phyloP scores from a whole-genome alignment of 2,797 vertebrate species.

The Lepilemur septentrionalis region DNA sequence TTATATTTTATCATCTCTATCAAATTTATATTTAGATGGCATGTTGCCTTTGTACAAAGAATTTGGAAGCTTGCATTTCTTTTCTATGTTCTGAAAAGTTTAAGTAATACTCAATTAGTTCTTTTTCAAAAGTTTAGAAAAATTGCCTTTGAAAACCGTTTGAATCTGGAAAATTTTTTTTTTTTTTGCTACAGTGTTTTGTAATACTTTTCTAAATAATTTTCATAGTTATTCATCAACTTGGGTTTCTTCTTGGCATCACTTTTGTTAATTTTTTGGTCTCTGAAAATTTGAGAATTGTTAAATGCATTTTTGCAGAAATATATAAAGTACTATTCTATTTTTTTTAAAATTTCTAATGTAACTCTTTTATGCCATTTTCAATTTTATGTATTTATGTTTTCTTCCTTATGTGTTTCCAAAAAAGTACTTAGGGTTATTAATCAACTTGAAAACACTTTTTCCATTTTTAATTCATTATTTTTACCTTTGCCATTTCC shows the following conservation, averaged over 20 bases:
- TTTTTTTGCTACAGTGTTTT: background rate
- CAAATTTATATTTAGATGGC: background rate
- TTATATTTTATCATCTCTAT: background rate
- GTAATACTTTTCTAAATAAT: background rate
- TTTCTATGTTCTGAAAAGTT: background rate
- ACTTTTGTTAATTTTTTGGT: background rate
- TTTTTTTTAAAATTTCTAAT: background rate
- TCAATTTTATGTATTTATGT: background rate
- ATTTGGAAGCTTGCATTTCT: background rate
- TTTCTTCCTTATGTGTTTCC: background rate
- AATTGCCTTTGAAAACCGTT: constrained; percentile 1
- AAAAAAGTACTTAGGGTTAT: background rate
- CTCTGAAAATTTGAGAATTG: background rate
- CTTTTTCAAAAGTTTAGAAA: background rate
- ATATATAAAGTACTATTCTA: background rate
- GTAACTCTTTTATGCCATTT: background rate
- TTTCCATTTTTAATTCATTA: background rate
- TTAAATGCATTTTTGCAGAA: background rate
- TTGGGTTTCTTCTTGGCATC: background rate
- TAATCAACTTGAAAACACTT: background rate
- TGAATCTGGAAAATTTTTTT: background rate
- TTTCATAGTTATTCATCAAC: background rate
- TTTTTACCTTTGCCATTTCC: constrained; percentile 9
- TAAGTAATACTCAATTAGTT: background rate
- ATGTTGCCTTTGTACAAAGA: background rate